phyloP scores from a whole-genome alignment of 2,113 vertebrate genomes.

The Nothobranchius furzeri region DNA sequence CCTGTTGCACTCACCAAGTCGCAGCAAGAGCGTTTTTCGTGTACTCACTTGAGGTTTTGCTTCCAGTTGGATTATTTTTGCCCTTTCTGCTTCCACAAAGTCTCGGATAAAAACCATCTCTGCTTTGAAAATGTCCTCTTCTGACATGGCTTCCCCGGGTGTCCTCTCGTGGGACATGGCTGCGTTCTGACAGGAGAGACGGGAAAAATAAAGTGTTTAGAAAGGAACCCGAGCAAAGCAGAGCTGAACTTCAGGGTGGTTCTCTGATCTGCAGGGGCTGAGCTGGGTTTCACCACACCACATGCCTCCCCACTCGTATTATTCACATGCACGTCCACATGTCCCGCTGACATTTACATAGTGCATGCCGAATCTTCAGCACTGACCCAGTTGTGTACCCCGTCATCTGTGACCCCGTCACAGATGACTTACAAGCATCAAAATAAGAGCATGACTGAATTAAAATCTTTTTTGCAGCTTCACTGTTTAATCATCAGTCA shows the following conservation, averaged over 20 bases:
- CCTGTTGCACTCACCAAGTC: conserved; percentile 1
- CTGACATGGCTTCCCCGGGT: conserved; percentile 75
- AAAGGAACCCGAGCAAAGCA: conserved; percentile 46
- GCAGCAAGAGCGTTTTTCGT: not conserved
- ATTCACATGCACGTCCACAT: conserved; percentile 61
- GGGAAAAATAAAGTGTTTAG: conserved; percentile 48
- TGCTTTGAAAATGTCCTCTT: conserved; percentile 84
- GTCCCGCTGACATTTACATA: conserved; percentile 30
- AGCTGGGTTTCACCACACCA: conserved; percentile 44
- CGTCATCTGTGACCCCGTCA: not conserved
- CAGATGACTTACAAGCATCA: not conserved
- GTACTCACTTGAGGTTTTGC: conserved; percentile 60
- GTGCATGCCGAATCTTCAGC: conserved; percentile 1
- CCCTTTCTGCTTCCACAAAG: conserved; percentile 77
- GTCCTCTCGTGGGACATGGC: conserved; percentile 41
- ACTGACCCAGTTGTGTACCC: not conserved
- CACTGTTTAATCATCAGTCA: no score
- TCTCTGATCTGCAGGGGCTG: conserved; percentile 30
- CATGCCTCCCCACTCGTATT: conserved; percentile 57
- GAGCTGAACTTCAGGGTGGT: conserved; percentile 47
- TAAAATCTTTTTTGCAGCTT: no score
- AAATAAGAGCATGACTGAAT: not conserved
- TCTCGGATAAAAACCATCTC: conserved; percentile 87
- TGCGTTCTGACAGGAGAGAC: conserved; percentile 58
- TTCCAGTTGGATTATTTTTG: conserved; percentile 22